Evolutionary conservation across 2,888 invertebrate genomes (phyloP).

Genomic region (Kuschelorhynchus macadamiae): DNA sequence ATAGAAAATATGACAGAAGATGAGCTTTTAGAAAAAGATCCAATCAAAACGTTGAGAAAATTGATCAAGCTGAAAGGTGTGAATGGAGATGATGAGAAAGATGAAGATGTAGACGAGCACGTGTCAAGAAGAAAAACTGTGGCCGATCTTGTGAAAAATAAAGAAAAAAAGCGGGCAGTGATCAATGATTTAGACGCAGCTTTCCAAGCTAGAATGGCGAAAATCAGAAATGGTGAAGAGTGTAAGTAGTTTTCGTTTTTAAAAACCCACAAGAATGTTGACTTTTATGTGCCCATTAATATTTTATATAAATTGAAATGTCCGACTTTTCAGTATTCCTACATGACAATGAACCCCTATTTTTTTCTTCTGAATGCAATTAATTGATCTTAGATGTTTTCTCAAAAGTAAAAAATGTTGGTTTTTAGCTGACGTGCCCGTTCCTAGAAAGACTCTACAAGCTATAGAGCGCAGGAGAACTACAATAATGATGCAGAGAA

Average conservation of each 20-base stretch:
- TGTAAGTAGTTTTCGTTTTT: conserved; percentile 49
- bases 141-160: conserved; percentile 77
- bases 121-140: conserved; percentile 88
- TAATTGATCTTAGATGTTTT: no score
- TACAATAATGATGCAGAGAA: conserved; percentile 45
- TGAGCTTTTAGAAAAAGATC: conserved; percentile 87
- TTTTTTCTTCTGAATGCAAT: no score
- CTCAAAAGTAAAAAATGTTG: no score
- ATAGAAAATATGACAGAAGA: conserved; percentile 87
- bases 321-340: no score
- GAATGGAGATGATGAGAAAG: conserved; percentile 80
- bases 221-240: conserved; percentile 49
- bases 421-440: conserved; percentile 49
- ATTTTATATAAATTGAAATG: no score
- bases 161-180: conserved; percentile 48
- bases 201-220: conserved; percentile 55
- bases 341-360: no score
- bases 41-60: conserved; percentile 90
- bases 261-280: no score
- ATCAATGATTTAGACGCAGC: conserved; percentile 61
- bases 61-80: conserved; percentile 86
- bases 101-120: conserved; percentile 80
- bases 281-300: no score
- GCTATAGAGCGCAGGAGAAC: conserved; percentile 50
- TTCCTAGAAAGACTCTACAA: conserved; percentile 54